phyloP scores from a whole-genome alignment of 2,113 vertebrate genomes.

The Tor tambroides region DNA sequence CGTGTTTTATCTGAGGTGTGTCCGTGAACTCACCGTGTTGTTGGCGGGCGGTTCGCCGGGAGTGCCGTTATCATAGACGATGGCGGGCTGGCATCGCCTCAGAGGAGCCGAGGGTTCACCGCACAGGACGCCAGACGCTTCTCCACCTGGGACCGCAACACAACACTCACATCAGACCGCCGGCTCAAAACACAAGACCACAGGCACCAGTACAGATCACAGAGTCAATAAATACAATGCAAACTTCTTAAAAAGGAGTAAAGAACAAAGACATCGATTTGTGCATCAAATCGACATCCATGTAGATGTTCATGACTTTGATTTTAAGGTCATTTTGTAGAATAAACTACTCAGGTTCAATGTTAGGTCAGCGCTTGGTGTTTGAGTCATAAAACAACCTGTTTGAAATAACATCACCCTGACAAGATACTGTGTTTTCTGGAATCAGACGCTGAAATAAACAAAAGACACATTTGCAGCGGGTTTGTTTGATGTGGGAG shows the following conservation, averaged over 20 bases:
- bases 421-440: not conserved
- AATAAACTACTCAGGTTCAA: not conserved
- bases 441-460: not conserved
- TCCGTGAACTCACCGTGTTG: conserved; percentile 67
- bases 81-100: conserved; percentile 76
- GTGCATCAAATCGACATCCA: not conserved
- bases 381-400: not conserved
- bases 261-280: not conserved
- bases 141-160: conserved; percentile 64
- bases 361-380: not conserved
- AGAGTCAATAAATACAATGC: not conserved
- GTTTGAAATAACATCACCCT: not conserved
- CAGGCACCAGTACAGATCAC: not conserved
- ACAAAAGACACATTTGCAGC: not conserved
- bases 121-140: conserved; percentile 74
- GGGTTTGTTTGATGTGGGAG: not conserved
- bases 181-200: too few relatives aligned
- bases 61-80: conserved; percentile 73
- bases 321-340: not conserved
- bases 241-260: not conserved
- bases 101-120: conserved; percentile 79
- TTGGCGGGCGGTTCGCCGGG: conserved; percentile 70
- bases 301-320: not conserved
- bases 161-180: not conserved
- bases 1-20: conserved; percentile 38